Percentiles rank a stretch among this genome's conserved stretches.
phyloP scores from a whole-genome alignment of 2,797 vertebrate species.

The Enteromius viviparus region DNA sequence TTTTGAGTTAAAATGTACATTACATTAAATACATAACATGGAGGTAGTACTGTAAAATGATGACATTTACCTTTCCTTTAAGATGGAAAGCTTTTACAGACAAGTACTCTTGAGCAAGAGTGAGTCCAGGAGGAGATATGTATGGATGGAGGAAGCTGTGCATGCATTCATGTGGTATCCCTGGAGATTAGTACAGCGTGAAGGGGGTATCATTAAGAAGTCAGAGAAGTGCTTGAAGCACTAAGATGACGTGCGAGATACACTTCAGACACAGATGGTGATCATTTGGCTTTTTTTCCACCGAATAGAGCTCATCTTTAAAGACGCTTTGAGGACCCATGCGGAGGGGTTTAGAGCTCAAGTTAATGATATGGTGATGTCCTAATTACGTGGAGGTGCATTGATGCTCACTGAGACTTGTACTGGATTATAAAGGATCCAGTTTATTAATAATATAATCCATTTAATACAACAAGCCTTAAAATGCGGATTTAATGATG shows the following conservation, averaged over 20 bases:
- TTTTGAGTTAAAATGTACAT: not conserved
- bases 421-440: not conserved
- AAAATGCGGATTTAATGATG: not conserved
- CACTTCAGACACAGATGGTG: not conserved
- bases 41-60: not conserved
- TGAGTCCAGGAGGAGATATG: not conserved
- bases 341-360: not conserved
- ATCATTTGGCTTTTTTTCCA: not conserved
- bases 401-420: not conserved
- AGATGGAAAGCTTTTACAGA: not conserved
- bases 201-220: not conserved
- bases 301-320: not conserved
- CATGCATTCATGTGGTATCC: constrained; percentile 1
- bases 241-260: not conserved
- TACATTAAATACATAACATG: not conserved
- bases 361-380: not conserved
- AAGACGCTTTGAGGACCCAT: not conserved
- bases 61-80: not conserved
- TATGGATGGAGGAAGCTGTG: not conserved
- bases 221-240: constrained; percentile 10
- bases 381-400: not conserved
- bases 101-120: not conserved
- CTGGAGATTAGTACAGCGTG: constrained; percentile 1
- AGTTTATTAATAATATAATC: not conserved
- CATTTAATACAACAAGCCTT: not conserved